Evolutionary conservation across 1,140 invertebrate genomes (phyloP), one percentile per base, ranked within the genome.

Genomic region (Papilio polyxenes): DNA sequence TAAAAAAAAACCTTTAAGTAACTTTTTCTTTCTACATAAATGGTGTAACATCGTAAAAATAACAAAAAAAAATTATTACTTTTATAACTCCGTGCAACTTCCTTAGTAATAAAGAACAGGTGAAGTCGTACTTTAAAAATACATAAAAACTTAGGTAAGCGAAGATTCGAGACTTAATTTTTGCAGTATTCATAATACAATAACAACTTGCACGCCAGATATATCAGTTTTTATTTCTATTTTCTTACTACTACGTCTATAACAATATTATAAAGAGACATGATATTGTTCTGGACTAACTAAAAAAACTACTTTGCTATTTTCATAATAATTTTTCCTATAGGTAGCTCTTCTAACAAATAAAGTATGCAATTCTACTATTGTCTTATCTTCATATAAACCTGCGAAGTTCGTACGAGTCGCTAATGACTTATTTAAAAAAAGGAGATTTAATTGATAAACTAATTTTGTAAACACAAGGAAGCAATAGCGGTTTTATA

Each of bases 121-220:
- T 65, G 62, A 65, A 65, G 62, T 31, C 62, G 62, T 65, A 65
- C 62, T 65, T 65, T 65, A 65, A 65, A 65, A 5, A 65, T 3
- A 65, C 62, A 20, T 65, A 65, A 65, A 65, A 65, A 65, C 62
- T 65, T 65, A 23, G 62, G 62, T 23, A 20, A 31, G 23, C 62
- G 20, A 23, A 65, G 23, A 65, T 23, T 31, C 9, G 62, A 10
- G 31, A 23, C 59, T 1, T 31, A 31, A 65, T 23, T 56, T 56
- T 13, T 31, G 9, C 23, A 65, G 31, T 65, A 31, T 65, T 65
- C 20, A 65, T 31, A 20, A 31, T 11, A 65, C 9, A 65, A 65
- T 31, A 31, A 20, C 20, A 65, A 65, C 10, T 13, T 65, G 23
- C 62, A 65, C 62, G 62, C 23, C 6, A 65, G 2, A 15, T 17